Evolutionary conservation across 1,140 invertebrate species (phyloP).

Genomic region (Vanessa tameamea): DNA sequence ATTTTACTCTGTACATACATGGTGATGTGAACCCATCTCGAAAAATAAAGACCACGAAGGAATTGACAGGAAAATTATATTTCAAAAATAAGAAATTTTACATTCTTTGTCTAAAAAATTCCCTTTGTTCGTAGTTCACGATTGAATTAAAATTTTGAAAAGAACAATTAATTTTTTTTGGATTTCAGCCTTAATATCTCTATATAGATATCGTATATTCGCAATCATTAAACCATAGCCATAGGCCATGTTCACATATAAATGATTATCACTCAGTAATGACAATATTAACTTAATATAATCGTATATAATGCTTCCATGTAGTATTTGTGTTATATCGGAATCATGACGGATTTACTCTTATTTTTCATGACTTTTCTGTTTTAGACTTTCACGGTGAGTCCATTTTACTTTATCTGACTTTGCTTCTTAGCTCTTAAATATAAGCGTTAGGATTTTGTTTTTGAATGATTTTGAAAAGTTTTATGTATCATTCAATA

Average conservation of each 20-base stretch:
- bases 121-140: too few species aligned
- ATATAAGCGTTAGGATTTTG: conserved; percentile 8
- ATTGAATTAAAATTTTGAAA: too few species aligned
- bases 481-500: background rate
- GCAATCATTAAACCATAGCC: background rate
- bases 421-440: conserved; percentile 28
- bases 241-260: conserved; percentile 24
- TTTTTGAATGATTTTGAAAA: background rate
- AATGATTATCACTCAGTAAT: background rate
- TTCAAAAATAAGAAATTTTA: too few species aligned
- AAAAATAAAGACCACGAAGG: too few species aligned
- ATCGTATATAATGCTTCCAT: conserved; percentile 61
- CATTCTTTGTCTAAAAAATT: too few species aligned
- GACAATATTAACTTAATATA: conserved; percentile 5
- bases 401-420: conserved; percentile 40
- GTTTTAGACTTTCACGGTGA: conserved; percentile 67
- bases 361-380: conserved; percentile 76
- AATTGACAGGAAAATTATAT: too few species aligned
- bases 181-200: too few species aligned
- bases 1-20: too few species aligned
- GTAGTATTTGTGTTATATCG: conserved; percentile 66
- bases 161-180: too few species aligned
- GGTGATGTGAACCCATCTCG: too few species aligned
- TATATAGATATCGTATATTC: too few species aligned
- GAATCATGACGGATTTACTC: conserved; percentile 48